Evolutionary conservation across 2,113 vertebrate species (phyloP).

Genomic region (Empidonax traillii): DNA sequence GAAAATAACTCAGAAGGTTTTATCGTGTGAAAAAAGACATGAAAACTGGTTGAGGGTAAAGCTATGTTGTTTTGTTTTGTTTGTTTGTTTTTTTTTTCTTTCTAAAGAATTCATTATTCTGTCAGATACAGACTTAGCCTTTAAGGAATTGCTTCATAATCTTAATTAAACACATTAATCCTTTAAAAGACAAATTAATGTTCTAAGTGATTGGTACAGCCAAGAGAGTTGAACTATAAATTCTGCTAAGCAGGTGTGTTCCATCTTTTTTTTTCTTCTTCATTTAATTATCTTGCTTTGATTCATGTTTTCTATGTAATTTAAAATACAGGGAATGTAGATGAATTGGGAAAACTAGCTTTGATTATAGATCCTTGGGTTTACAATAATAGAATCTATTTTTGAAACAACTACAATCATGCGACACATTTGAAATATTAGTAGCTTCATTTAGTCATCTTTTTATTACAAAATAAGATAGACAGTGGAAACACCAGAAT

Average conservation of each 20-base stretch:
- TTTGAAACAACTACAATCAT: not conserved
- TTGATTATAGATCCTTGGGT: not conserved
- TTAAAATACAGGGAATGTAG: not conserved
- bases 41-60: not conserved
- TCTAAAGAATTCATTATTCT: slow-evolving; percentile 48
- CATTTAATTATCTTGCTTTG: slow-evolving; percentile 21
- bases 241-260: slow-evolving; percentile 17
- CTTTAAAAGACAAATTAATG: slow-evolving; percentile 62
- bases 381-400: not conserved
- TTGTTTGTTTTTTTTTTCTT: not conserved
- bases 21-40: not conserved
- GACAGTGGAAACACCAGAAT: not conserved
- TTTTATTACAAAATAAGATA: not conserved
- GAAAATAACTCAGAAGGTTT: not conserved
- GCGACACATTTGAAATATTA: not conserved
- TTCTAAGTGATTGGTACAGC: slow-evolving; percentile 39
- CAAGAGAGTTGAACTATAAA: slow-evolving; percentile 50
- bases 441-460: not conserved
- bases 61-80: too few relatives aligned
- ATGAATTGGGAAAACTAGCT: not conserved
- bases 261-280: not conserved
- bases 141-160: slow-evolving; percentile 59
- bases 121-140: not conserved
- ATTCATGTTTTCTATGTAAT: not conserved
- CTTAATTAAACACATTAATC: slow-evolving; percentile 67